These are phyloP conservation scores for Premnoplex brunnescens DNA, from an alignment of 2,797 vertebrate species.

Conservation along the genomic window DNA sequence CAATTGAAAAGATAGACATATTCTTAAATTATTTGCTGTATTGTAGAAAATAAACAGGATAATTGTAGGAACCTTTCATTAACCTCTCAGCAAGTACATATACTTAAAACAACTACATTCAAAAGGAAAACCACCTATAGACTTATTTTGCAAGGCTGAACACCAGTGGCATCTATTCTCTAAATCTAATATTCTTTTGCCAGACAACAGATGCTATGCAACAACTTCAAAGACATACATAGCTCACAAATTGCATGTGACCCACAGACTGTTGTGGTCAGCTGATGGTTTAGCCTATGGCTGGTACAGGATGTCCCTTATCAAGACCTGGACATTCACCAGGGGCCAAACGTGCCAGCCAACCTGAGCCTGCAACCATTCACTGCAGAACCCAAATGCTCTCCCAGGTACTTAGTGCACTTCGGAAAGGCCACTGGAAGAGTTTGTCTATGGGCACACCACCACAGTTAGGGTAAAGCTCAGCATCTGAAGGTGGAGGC, in stretches of 20 bases:
- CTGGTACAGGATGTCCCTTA: neutral
- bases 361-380: neutral
- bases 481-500: neutral
- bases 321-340: neutral
- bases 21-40: neutral
- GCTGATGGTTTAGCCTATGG: neutral
- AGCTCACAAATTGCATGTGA: accelerated
- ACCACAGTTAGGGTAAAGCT: neutral
- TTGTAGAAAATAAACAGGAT: neutral
- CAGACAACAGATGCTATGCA: neutral
- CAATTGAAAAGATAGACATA: neutral
- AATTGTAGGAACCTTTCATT: neutral
- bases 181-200: neutral
- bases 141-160: neutral
- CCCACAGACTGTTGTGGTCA: neutral
- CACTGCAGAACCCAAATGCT: neutral
- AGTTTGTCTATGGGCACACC: neutral
- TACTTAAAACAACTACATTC: neutral
- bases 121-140: neutral
- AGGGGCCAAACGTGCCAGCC: neutral
- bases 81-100: neutral
- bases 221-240: neutral
- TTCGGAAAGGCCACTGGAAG: neutral
- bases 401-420: neutral
- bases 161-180: neutral